A percentile compares a stretch with the other conserved stretches of the same genome.
Evolutionary conservation across 2,888 invertebrate genomes (phyloP).

Genomic region (Cremastinae sp.): DNA sequence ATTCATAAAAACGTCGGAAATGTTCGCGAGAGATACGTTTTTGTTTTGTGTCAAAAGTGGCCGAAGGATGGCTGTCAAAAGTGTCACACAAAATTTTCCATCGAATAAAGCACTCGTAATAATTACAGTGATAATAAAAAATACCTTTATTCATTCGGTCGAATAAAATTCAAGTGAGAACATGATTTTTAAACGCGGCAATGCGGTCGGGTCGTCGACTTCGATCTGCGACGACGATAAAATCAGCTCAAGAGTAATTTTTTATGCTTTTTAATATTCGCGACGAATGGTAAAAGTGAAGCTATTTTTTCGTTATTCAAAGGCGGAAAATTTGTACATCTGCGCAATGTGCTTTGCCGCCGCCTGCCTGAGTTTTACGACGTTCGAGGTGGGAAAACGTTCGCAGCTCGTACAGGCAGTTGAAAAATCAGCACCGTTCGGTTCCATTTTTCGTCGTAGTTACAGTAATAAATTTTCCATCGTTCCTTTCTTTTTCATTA

Average conservation of each 20-base stretch:
- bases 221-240: conserved; percentile 23
- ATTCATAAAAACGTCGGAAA: neutral
- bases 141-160: neutral
- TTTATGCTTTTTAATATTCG: neutral
- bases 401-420: conserved; percentile 63
- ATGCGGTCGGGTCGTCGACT: conserved; percentile 36
- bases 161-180: neutral
- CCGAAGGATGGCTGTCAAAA: conserved; percentile 45
- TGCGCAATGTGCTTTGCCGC: conserved; percentile 69
- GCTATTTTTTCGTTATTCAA: neutral
- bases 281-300: neutral
- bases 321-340: conserved; percentile 67
- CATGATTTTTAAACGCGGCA: conserved; percentile 59
- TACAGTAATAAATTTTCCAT: conserved; percentile 71
- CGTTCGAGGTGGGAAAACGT: conserved; percentile 68
- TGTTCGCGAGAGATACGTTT: neutral
- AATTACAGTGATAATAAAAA: conserved; percentile 16
- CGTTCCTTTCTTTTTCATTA: no score
- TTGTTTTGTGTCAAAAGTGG: conserved; percentile 27
- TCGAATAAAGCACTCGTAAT: conserved; percentile 6
- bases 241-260: conserved; percentile 47
- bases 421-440: conserved; percentile 68
- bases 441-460: conserved; percentile 68
- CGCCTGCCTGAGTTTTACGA: conserved; percentile 69
- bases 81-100: conserved; percentile 16